Percentiles rank a stretch among this genome's conserved stretches.
phyloP scores from a whole-genome alignment of 2,113 vertebrate genomes.

The Loxodonta africana region DNA sequence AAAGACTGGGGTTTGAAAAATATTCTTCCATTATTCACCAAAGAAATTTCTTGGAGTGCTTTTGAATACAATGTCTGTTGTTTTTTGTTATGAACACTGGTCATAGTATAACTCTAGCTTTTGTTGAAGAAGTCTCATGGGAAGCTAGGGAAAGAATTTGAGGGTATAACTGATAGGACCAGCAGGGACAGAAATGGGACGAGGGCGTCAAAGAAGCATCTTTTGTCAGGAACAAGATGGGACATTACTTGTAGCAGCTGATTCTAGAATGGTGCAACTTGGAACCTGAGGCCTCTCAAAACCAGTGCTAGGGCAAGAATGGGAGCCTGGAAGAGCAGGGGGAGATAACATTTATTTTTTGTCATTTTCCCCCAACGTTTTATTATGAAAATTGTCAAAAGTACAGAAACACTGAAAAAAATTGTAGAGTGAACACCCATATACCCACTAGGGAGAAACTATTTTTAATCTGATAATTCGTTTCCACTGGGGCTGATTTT shows the following conservation, averaged over 20 bases:
- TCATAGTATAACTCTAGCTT: slow-evolving; percentile 36
- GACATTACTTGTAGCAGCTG: not conserved
- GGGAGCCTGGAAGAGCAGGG: slow-evolving; percentile 8
- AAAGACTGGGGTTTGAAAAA: slow-evolving; percentile 46
- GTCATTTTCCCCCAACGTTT: slow-evolving; percentile 24
- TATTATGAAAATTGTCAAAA: slow-evolving; percentile 36
- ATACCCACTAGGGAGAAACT: not conserved
- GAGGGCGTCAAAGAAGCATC: slow-evolving; percentile 39
- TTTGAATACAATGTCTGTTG: slow-evolving; percentile 55
- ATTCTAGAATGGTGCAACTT: slow-evolving; percentile 37
- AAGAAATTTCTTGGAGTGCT: slow-evolving; percentile 60
- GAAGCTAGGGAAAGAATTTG: slow-evolving; percentile 25
- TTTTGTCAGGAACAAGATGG: slow-evolving; percentile 46
- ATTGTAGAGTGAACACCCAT: not conserved
- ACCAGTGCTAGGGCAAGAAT: not conserved
- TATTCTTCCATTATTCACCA: slow-evolving; percentile 39
- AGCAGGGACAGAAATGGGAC: slow-evolving; percentile 29
- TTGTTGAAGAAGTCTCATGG: slow-evolving; percentile 42
- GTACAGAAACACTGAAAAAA: slow-evolving; percentile 52
- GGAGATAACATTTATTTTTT: not conserved
- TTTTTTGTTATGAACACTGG: slow-evolving; percentile 58
- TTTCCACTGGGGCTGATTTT: slow-evolving; percentile 53
- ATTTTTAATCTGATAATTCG: slow-evolving; percentile 61
- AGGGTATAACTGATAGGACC: not conserved
- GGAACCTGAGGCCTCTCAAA: slow-evolving; percentile 19